phyloP scores from a whole-genome alignment of 2,797 vertebrate genomes.

The Aeoliscus strigatus region DNA sequence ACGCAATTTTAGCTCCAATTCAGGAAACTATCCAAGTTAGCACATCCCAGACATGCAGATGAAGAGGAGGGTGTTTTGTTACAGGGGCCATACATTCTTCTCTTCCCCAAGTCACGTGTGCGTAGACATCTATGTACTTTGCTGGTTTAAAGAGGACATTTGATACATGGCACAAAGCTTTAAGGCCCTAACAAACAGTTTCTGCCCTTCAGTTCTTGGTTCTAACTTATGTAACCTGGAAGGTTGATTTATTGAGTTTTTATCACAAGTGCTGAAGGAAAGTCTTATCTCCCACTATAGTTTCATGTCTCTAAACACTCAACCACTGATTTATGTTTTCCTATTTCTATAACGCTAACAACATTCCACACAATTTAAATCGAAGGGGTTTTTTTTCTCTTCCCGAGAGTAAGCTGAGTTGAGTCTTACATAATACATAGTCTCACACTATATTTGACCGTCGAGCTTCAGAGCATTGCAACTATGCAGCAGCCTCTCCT shows the following conservation, averaged over 20 bases:
- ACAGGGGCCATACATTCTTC: constrained; percentile 33
- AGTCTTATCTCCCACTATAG: constrained; percentile 11
- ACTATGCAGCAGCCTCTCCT: constrained; percentile 26
- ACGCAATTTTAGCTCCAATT: constrained; percentile 35
- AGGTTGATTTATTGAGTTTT: constrained; percentile 8
- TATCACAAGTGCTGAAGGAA: not conserved
- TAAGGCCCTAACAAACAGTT: too few species aligned
- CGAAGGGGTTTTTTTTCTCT: not conserved
- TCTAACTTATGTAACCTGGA: not conserved
- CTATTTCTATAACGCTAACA: not conserved
- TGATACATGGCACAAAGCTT: too few species aligned
- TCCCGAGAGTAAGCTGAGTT: constrained; percentile 27
- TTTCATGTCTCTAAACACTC: not conserved
- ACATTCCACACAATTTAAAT: constrained; percentile 2
- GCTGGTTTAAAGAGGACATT: not conserved
- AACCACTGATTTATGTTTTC: constrained; percentile 16
- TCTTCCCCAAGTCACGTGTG: constrained; percentile 11
- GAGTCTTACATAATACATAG: constrained; percentile 46
- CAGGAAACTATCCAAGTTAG: constrained; percentile 35
- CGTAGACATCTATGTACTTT: constrained; percentile 5
- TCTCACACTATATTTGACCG: constrained; percentile 50
- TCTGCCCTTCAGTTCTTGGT: not conserved
- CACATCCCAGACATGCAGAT: constrained; percentile 17
- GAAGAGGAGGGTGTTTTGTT: constrained; percentile 44
- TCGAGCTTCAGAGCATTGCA: constrained; percentile 49